Percentiles rank a stretch among this genome's conserved stretches.
Conservation (phyloP, 2,797 vertebrate genomes). For the Cottoperca gobio region DNA sequence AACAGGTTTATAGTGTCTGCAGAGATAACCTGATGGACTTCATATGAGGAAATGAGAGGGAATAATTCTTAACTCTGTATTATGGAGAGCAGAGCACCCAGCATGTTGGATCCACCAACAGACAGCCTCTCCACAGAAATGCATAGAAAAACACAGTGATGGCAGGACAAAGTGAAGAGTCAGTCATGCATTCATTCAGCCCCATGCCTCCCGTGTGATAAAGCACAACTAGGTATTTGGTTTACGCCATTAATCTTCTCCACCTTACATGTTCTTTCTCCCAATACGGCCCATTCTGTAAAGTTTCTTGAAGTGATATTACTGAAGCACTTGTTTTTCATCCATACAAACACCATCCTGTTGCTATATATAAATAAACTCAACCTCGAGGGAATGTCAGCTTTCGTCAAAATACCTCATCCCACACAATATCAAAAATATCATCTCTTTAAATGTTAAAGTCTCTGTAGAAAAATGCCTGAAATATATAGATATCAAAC, state of each 20-base stretch:
- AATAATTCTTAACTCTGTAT: constrained; percentile 24
- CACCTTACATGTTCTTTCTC: constrained; percentile 25
- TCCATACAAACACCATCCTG: constrained; percentile 49
- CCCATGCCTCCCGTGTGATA: constrained; percentile 64
- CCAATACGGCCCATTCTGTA: constrained; percentile 23
- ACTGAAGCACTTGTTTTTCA: constrained; percentile 49
- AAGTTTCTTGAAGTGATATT: constrained; percentile 45
- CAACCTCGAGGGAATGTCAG: constrained; percentile 64
- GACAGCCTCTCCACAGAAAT: constrained; percentile 70
- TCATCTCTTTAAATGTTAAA: constrained; percentile 83
- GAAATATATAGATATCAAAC: constrained; percentile 84
- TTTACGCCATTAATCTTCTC: constrained; percentile 58
- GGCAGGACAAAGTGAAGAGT: constrained; percentile 76
- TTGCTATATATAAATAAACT: constrained; percentile 73
- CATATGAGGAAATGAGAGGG: constrained; percentile 23
- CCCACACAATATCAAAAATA: constrained; percentile 88
- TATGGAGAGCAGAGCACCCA: constrained; percentile 51
- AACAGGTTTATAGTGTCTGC: constrained; percentile 23
- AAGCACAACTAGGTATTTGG: constrained; percentile 79
- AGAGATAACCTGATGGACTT: constrained; percentile 44
- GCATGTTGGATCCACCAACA: constrained; percentile 46
- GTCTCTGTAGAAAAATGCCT: constrained; percentile 86
- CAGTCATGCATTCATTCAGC: constrained; percentile 70
- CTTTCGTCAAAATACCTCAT: constrained; percentile 71
- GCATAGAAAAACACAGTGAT: constrained; percentile 82